These are phyloP conservation scores for Laupala kohalensis DNA, from an alignment of 1,140 invertebrate genomes.

Conservation along the genomic window DNA sequence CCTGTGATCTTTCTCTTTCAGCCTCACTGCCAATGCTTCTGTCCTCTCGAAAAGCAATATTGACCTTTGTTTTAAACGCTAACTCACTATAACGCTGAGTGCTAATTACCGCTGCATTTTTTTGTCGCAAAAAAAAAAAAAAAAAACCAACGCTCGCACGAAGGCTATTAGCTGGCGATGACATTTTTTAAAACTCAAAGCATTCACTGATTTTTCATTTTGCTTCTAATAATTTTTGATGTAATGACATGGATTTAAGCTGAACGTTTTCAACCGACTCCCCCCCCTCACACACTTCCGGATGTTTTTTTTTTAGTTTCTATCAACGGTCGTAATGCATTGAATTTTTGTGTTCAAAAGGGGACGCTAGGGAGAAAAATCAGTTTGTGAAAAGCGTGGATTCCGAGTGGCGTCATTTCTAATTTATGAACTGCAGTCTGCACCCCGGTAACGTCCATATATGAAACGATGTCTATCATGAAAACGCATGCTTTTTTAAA, in stretches of 20 bases:
- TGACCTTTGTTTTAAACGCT: no score
- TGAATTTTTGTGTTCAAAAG: neutral
- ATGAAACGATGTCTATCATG: no score
- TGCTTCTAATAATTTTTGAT: neutral
- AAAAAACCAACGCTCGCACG: neutral
- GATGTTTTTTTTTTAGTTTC: neutral
- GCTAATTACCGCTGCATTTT: no score
- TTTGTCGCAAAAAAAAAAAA: no score
- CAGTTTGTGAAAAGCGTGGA: neutral
- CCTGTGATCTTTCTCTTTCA: no score
- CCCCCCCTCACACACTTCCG: no score
- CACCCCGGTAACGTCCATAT: no score
- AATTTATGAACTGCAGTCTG: neutral
- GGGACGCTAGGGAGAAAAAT: neutral
- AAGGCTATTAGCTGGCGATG: neutral
- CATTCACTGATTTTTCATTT: neutral
- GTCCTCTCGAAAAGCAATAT: no score
- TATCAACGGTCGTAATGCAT: neutral
- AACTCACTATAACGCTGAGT: no score
- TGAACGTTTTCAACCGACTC: neutral
- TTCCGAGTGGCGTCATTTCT: neutral
- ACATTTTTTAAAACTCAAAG: neutral
- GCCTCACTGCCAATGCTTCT: no score
- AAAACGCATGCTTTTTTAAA: no score
- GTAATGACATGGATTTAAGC: neutral